Evolutionary conservation across 2,888 invertebrate genomes (phyloP).

Genomic region (Ophion ventricosus): DNA sequence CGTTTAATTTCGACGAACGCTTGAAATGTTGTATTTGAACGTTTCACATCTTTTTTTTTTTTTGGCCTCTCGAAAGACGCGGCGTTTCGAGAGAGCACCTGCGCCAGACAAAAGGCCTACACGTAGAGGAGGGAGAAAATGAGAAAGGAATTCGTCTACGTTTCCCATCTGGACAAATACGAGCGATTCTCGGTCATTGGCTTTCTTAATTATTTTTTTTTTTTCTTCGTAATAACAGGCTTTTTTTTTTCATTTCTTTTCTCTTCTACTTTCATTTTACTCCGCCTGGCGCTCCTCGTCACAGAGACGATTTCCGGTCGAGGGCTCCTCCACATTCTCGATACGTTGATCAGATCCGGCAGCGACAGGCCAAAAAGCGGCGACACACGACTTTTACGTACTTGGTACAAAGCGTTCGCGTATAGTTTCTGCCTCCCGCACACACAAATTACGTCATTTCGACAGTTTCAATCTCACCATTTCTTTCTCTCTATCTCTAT

Average conservation of each 20-base stretch:
- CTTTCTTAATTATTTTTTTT: slow-evolving; percentile 7
- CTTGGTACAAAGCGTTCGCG: too few species aligned
- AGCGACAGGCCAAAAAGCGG: too few species aligned
- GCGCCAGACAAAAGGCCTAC: slow-evolving; percentile 13
- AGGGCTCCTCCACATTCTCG: too few species aligned
- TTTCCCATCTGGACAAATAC: slow-evolving; percentile 33
- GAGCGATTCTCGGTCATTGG: not conserved
- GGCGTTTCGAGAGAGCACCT: not conserved
- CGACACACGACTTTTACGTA: too few species aligned
- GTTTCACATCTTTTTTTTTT: not conserved
- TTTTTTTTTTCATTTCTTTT: not conserved
- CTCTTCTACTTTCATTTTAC: too few species aligned
- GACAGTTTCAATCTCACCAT: not conserved
- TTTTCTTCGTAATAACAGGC: slow-evolving; percentile 9
- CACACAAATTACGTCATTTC: not conserved
- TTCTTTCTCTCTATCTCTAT: not conserved
- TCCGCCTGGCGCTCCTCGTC: too few species aligned
- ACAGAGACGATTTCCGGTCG: too few species aligned
- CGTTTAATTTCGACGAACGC: not conserved
- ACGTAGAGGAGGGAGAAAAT: slow-evolving; percentile 21
- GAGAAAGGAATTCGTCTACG: slow-evolving; percentile 5
- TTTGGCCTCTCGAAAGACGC: not conserved
- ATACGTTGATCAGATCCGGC: too few species aligned
- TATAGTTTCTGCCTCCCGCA: not conserved
- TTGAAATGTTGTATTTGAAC: not conserved